Conservation (phyloP, 2,888 invertebrate species). For the Pollenia labialis region DNA sequence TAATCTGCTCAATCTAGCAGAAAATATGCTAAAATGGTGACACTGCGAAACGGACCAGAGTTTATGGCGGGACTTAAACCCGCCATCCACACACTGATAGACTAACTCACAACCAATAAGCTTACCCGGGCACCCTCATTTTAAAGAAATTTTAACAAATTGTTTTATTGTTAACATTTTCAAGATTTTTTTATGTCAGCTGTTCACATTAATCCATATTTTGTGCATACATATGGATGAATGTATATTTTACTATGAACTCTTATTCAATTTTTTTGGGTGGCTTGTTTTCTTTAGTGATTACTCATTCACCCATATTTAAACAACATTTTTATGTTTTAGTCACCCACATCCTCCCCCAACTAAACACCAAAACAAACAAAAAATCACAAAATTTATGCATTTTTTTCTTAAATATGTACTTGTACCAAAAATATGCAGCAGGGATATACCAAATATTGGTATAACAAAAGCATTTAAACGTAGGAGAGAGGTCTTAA, state of each 20-base stretch:
- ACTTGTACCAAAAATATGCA: constrained; percentile 29
- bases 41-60: too few relatives aligned
- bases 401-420: constrained; percentile 26
- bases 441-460: constrained; percentile 13
- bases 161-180: too few relatives aligned
- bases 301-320: constrained; percentile 61
- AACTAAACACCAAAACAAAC: constrained; percentile 21
- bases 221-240: background rate
- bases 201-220: constrained; percentile 19
- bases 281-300: constrained; percentile 46
- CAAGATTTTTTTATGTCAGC: background rate
- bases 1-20: too few relatives aligned
- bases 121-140: too few relatives aligned
- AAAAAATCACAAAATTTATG: constrained; percentile 47
- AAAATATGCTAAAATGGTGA: too few relatives aligned
- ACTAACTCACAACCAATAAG: too few relatives aligned
- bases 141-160: too few relatives aligned
- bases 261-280: constrained; percentile 3
- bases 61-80: too few relatives aligned
- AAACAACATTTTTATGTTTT: constrained; percentile 42
- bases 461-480: constrained; percentile 30
- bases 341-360: constrained; percentile 59
- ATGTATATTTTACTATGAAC: constrained; percentile 2
- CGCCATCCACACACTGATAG: too few relatives aligned
- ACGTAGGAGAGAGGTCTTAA: constrained; percentile 5